phyloP scores from a whole-genome alignment of 2,113 vertebrate species.

The Hippopotamus amphibius region DNA sequence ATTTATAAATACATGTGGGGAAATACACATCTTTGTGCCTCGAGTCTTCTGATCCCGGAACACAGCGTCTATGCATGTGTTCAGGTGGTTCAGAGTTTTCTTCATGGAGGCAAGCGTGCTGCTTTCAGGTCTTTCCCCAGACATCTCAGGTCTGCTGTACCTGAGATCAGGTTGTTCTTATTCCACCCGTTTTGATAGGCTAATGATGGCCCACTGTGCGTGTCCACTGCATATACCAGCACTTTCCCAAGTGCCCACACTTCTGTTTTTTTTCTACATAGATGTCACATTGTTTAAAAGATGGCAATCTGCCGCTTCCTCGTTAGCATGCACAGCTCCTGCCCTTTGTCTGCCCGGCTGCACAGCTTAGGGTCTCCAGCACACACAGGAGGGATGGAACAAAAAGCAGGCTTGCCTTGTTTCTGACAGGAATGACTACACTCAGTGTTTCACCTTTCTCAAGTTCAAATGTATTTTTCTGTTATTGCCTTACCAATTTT shows the following conservation, averaged over 20 bases:
- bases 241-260: neutral
- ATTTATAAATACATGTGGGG: neutral
- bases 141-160: fast-evolving
- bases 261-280: neutral
- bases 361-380: neutral
- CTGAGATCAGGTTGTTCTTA: neutral
- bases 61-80: fast-evolving
- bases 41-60: neutral
- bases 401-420: neutral
- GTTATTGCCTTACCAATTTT: neutral
- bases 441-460: neutral
- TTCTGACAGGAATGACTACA: neutral
- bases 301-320: neutral
- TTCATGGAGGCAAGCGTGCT: neutral
- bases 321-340: neutral
- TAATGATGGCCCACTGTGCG: fast-evolving
- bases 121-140: neutral
- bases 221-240: fast-evolving
- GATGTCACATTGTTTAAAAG: neutral
- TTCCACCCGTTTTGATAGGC: fast-evolving
- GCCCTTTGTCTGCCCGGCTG: fast-evolving
- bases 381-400: too few species aligned
- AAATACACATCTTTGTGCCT: neutral
- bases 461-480: neutral
- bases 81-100: neutral